Evolutionary conservation across 2,888 invertebrate species (phyloP).

Genomic region (Polylopha cassiicola): DNA sequence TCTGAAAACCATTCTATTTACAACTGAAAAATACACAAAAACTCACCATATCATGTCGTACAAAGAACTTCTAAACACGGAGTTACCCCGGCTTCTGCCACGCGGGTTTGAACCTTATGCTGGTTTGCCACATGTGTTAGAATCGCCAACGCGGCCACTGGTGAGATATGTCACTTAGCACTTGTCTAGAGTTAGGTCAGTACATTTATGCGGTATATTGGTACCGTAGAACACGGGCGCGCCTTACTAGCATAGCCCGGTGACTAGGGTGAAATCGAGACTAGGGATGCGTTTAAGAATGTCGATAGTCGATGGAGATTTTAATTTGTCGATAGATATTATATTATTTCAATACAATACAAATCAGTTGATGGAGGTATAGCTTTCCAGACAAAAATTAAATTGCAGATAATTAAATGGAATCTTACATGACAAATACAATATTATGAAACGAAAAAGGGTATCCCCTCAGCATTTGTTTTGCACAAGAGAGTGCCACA

Average conservation of each 20-base stretch:
- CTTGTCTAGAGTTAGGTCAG: slow-evolving; percentile 22
- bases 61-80: slow-evolving; percentile 45
- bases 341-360: too few relatives aligned
- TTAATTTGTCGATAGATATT: slow-evolving; percentile 12
- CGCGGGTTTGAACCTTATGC: slow-evolving; percentile 67
- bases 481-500: too few relatives aligned
- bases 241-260: slow-evolving; percentile 48
- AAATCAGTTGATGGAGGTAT: too few relatives aligned
- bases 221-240: slow-evolving; percentile 46
- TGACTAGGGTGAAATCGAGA: slow-evolving; percentile 45
- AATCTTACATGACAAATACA: too few relatives aligned
- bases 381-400: too few relatives aligned
- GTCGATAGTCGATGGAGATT: slow-evolving; percentile 9
- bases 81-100: slow-evolving; percentile 73
- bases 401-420: too few relatives aligned
- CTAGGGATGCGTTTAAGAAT: slow-evolving; percentile 40
- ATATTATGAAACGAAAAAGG: too few relatives aligned
- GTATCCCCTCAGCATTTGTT: too few relatives aligned
- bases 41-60: slow-evolving; percentile 70
- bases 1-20: too few relatives aligned
- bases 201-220: slow-evolving; percentile 35
- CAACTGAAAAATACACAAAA: too few relatives aligned
- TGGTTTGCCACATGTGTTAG: slow-evolving; percentile 70
- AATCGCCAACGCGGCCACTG: slow-evolving; percentile 41
- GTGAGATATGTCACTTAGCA: slow-evolving; percentile 28